Evolutionary conservation across 2,888 invertebrate species (phyloP).

Genomic region (Pseudeuparius sepicola): DNA sequence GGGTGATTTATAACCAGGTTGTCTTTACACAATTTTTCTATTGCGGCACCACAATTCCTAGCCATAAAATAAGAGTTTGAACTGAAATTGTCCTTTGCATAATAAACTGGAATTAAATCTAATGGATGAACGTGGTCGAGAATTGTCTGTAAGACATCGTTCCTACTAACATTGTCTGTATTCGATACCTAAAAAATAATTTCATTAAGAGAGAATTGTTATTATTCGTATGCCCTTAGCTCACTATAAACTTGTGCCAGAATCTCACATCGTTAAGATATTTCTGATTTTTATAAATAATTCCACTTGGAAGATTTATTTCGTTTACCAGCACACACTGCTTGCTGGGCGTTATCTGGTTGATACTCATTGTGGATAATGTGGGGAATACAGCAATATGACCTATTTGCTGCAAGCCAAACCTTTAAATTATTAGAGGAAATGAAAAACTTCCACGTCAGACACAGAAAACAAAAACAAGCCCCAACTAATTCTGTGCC

Average conservation of each 20-base stretch:
- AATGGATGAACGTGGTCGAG: constrained; percentile 39
- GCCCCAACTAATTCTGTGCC: too few relatives aligned
- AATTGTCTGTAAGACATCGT: constrained; percentile 37
- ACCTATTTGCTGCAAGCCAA: too few relatives aligned
- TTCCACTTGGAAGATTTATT: constrained; percentile 21
- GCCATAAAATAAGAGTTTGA: constrained; percentile 39
- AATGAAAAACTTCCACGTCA: too few relatives aligned
- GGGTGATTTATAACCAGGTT: constrained; percentile 40
- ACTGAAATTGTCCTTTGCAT: constrained; percentile 27
- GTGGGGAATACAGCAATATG: too few relatives aligned
- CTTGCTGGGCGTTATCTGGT: neutral
- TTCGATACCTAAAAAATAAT: constrained; percentile 21
- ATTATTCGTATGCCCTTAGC: too few relatives aligned
- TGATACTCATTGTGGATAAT: too few relatives aligned
- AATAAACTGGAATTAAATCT: constrained; percentile 43
- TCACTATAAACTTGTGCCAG: constrained; percentile 32
- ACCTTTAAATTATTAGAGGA: too few relatives aligned
- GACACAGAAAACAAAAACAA: too few relatives aligned
- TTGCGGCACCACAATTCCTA: constrained; percentile 41
- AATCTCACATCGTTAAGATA: constrained; percentile 23
- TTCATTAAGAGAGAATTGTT: too few relatives aligned
- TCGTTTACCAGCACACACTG: constrained; percentile 20
- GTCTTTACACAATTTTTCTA: constrained; percentile 40
- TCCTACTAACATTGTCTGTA: constrained; percentile 31
- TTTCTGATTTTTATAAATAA: constrained; percentile 23